Percentiles rank a stretch among this genome's conserved stretches.
phyloP scores from a whole-genome alignment of 2,113 vertebrate genomes.

The Furnarius figulus region DNA sequence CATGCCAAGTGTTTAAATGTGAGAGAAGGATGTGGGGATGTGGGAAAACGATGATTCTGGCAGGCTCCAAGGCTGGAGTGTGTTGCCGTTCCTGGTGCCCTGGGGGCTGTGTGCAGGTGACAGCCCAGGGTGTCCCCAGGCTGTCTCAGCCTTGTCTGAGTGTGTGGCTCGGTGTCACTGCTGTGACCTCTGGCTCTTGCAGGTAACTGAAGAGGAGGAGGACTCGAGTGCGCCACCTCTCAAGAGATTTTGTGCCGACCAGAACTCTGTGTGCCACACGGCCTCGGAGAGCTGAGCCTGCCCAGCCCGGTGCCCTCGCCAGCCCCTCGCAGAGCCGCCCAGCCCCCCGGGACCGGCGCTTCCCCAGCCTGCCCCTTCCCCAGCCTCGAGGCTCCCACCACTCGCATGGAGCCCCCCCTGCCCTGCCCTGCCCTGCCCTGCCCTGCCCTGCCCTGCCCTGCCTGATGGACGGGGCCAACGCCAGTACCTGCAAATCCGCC shows the following conservation, averaged over 20 bases:
- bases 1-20: not conserved
- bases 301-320: not conserved
- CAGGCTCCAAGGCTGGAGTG: not conserved
- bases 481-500: constrained; percentile 35
- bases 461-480: not conserved
- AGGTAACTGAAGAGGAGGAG: constrained; percentile 83
- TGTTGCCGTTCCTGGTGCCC: not conserved
- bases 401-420: not conserved
- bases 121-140: fast-evolving
- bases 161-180: fast-evolving
- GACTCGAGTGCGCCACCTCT: constrained; percentile 84
- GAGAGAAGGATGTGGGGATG: not conserved
- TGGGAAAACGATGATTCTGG: fast-evolving
- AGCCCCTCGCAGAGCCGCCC: constrained; percentile 8
- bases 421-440: too few relatives aligned
- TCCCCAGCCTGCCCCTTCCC: not conserved
- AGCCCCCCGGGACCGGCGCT: not conserved
- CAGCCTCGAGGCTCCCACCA: not conserved
- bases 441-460: not conserved
- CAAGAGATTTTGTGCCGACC: constrained; percentile 91
- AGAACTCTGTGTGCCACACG: constrained; percentile 77
- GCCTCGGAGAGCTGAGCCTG: constrained; percentile 83
- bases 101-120: not conserved
- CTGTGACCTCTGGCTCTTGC: not conserved
- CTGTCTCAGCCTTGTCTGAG: not conserved